These are phyloP conservation scores for Stomatorhinus ivindoensis DNA, from an alignment of 2,113 vertebrate genomes.

Conservation along the genomic window DNA sequence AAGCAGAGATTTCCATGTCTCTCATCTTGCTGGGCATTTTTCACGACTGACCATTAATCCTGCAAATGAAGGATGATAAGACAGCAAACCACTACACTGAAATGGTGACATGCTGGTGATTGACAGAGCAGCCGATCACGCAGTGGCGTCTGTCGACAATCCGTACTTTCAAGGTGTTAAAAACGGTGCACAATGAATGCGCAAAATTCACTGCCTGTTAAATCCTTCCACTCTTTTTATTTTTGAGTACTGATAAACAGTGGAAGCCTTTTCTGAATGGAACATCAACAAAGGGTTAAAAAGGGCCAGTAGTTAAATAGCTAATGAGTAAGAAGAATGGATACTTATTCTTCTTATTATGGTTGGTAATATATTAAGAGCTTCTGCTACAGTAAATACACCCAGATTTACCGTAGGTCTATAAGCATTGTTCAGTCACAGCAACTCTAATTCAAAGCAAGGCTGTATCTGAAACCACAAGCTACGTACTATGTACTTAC, in stretches of 20 bases:
- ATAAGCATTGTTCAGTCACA: background rate
- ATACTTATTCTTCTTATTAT: background rate
- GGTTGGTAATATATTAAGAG: background rate
- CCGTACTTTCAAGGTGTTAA: background rate
- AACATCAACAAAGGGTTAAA: slow-evolving; percentile 2
- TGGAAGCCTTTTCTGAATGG: background rate
- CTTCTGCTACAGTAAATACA: background rate
- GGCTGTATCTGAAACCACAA: background rate
- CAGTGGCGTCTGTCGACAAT: background rate
- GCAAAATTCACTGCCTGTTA: background rate
- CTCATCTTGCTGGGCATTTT: background rate
- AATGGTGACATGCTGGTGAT: slow-evolving; percentile 9
- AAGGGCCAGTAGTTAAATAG: background rate
- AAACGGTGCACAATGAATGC: background rate
- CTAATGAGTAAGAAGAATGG: background rate
- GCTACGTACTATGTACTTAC: background rate
- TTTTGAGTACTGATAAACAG: background rate
- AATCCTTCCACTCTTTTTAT: background rate
- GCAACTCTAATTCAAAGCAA: background rate
- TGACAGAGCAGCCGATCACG: background rate
- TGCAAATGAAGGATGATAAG: background rate
- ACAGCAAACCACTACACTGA: slow-evolving; percentile 12
- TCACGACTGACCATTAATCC: background rate
- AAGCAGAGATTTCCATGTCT: background rate
- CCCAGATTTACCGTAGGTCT: background rate